phyloP scores from a whole-genome alignment of 2,113 vertebrate species.

The Microtus ochrogaster region DNA sequence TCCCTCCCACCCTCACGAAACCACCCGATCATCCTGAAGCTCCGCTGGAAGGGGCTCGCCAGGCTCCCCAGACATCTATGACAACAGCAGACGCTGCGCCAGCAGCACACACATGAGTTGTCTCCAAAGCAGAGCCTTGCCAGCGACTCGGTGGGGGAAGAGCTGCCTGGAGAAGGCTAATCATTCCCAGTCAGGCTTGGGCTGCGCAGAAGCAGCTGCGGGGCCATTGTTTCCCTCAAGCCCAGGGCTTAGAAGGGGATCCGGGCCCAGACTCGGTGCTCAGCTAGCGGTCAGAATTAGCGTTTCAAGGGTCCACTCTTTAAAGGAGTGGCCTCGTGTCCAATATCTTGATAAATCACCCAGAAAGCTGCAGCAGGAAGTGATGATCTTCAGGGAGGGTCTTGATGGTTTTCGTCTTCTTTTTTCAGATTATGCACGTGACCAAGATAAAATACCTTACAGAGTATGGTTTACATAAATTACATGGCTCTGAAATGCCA shows the following conservation, averaged over 20 bases:
- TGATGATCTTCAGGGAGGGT: background rate
- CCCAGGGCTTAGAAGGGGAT: background rate
- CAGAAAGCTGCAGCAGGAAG: slow-evolving; percentile 43
- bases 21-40: background rate
- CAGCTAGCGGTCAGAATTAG: background rate
- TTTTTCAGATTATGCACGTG: slow-evolving; percentile 45
- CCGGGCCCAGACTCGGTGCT: background rate
- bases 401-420: slow-evolving; percentile 11
- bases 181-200: slow-evolving; percentile 63
- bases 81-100: background rate
- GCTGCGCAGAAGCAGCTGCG: slow-evolving; percentile 38
- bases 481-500: slow-evolving; percentile 72
- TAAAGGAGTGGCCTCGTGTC: slow-evolving; percentile 16
- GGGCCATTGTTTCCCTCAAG: background rate
- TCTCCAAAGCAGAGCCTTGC: slow-evolving; percentile 14
- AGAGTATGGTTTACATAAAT: slow-evolving; percentile 69
- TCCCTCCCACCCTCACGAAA: background rate
- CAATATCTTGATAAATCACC: slow-evolving; percentile 57
- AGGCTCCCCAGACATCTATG: slow-evolving; percentile 29
- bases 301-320: slow-evolving; percentile 29
- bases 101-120: slow-evolving; percentile 25
- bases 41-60: background rate
- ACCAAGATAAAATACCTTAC: slow-evolving; percentile 65
- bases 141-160: background rate
- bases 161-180: slow-evolving; percentile 11